A percentile compares a stretch with the other conserved stretches of the same genome.
Conservation (phyloP, 2,888 invertebrate species). For the Chymomyza amoena region DNA sequence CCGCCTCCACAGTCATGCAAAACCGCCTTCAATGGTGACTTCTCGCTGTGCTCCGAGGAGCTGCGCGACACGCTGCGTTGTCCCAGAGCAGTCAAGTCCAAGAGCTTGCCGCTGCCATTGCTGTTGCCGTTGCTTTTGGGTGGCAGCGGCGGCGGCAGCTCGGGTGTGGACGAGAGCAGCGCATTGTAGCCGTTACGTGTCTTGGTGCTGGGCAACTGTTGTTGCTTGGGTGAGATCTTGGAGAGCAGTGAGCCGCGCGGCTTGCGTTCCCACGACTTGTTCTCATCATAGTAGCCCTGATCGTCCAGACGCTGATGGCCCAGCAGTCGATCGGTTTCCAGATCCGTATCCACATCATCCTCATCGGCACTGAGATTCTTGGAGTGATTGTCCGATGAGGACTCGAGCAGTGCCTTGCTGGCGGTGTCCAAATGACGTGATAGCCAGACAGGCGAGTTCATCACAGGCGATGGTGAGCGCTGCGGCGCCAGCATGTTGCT, state of each 20-base stretch:
- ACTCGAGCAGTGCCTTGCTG: conserved; percentile 68
- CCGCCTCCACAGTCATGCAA: conserved; percentile 7
- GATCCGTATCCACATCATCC: conserved; percentile 97
- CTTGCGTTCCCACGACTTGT: conserved; percentile 79
- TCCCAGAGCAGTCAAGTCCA: conserved; percentile 62
- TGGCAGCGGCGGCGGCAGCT: conserved; percentile 76
- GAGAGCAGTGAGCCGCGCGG: conserved; percentile 75
- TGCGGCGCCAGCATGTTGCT: conserved; percentile 55
- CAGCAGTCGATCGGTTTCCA: conserved; percentile 96
- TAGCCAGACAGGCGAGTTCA: conserved; percentile 84
- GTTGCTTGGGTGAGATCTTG: conserved; percentile 78
- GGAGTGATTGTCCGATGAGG: conserved; percentile 80
- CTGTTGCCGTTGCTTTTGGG: conserved; percentile 60
- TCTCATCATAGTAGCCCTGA: conserved; percentile 94
- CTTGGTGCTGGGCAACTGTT: conserved; percentile 73
- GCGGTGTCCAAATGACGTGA: conserved; percentile 81
- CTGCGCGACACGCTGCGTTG: conserved; percentile 66
- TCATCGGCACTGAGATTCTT: conserved; percentile 84
- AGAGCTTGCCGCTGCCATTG: conserved; percentile 54
- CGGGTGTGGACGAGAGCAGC: conserved; percentile 77
- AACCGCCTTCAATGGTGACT: conserved; percentile 80
- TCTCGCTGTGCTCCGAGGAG: conserved; percentile 79
- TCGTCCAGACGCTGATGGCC: conserved; percentile 97
- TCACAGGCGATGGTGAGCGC: conserved; percentile 76
- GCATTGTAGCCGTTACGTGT: conserved; percentile 78